A percentile compares a stretch with the other conserved stretches of the same genome.
Conservation (phyloP, 2,113 vertebrate genomes). For the Dolichallabes microphthalmus region DNA sequence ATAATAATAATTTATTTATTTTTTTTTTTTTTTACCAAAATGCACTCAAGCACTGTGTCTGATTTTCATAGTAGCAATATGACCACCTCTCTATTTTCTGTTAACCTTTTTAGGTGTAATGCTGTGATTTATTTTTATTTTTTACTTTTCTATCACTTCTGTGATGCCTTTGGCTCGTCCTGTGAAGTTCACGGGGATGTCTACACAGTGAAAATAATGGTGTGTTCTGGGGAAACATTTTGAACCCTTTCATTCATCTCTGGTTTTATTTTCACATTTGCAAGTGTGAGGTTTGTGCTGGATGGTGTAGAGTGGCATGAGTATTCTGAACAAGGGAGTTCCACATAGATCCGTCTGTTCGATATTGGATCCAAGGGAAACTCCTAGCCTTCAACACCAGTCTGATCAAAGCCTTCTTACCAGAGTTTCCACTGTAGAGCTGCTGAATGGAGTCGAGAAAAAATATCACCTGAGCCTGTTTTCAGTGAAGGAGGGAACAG, state of each 20-base stretch:
- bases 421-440: constrained; percentile 19
- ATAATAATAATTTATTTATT: too few relatives aligned
- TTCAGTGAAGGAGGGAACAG: constrained; percentile 14
- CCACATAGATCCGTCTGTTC: constrained; percentile 26
- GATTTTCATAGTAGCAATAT: background rate
- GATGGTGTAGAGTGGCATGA: constrained; percentile 27
- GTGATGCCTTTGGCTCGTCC: background rate
- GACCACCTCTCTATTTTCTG: background rate
- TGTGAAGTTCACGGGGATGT: background rate
- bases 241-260: constrained; percentile 25
- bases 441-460: constrained; percentile 18
- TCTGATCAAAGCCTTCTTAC: constrained; percentile 44
- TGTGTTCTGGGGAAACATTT: background rate
- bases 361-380: constrained; percentile 35
- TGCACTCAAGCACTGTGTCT: background rate
- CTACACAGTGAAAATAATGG: background rate
- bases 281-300: constrained; percentile 44
- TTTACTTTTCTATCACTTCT: background rate
- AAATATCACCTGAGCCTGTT: constrained; percentile 41
- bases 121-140: background rate
- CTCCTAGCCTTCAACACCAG: constrained; percentile 42
- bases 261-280: constrained; percentile 47
- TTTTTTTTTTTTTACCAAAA: too few relatives aligned
- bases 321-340: constrained; percentile 25
- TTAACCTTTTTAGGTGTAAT: background rate